These are phyloP conservation scores for Eulemur rufifrons DNA, from an alignment of 2,113 vertebrate genomes.

Conservation along the genomic window DNA sequence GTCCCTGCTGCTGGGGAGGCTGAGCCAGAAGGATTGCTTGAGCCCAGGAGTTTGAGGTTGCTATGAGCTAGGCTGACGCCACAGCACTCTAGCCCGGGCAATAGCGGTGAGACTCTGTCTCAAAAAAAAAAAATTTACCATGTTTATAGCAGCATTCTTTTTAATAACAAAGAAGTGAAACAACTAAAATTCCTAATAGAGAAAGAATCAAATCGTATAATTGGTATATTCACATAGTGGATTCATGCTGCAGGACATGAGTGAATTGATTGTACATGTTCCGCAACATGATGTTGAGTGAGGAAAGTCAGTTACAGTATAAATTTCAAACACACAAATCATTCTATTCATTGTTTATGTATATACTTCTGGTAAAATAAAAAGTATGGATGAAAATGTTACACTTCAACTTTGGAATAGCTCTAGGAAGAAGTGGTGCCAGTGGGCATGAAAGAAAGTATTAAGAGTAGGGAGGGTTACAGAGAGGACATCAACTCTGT, in stretches of 20 bases:
- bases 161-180: conserved; percentile 12
- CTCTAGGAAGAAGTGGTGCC: neutral
- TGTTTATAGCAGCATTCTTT: neutral
- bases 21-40: too few relatives aligned
- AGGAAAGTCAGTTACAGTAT: conserved; percentile 9
- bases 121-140: neutral
- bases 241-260: neutral
- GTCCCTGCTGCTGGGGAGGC: too few relatives aligned
- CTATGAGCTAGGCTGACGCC: too few relatives aligned
- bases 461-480: neutral
- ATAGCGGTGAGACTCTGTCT: too few relatives aligned
- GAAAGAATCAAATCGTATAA: neutral
- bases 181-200: neutral
- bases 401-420: neutral
- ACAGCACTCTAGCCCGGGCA: too few relatives aligned
- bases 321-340: conserved; percentile 30
- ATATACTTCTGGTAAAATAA: neutral
- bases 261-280: conserved; percentile 5
- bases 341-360: neutral
- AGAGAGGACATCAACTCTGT: neutral
- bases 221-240: neutral
- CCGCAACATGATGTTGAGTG: neutral
- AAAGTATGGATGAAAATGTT: neutral
- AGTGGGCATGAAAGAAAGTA: neutral
- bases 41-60: too few relatives aligned